These are phyloP conservation scores for Hofmannophila pseudospretella DNA, from an alignment of 2,888 invertebrate species.

Conservation along the genomic window DNA sequence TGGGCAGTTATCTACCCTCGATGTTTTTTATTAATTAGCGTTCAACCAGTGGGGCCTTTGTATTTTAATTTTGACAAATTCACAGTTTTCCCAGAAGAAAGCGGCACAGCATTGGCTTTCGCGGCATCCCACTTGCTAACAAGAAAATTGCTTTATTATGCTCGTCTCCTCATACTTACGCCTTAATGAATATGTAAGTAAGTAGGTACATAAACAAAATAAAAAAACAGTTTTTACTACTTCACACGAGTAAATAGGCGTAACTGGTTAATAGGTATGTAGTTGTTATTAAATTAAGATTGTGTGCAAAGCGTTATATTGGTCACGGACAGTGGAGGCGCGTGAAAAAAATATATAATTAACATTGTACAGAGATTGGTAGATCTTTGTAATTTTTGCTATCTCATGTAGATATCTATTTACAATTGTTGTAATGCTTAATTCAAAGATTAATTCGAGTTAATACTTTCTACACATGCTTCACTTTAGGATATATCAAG, in stretches of 20 bases:
- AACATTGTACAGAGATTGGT: constrained; percentile 8
- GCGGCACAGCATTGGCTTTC: constrained; percentile 8
- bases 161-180: constrained; percentile 23
- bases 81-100: constrained; percentile 52
- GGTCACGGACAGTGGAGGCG: constrained; percentile 19
- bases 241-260: constrained; percentile 18
- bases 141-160: constrained; percentile 40
- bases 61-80: constrained; percentile 70
- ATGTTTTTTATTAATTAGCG: constrained; percentile 64
- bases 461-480: too few relatives aligned
- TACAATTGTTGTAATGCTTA: too few relatives aligned
- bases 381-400: constrained; percentile 3
- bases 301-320: constrained; percentile 27
- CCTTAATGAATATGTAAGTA: constrained; percentile 37
- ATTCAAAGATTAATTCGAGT: too few relatives aligned
- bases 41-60: constrained; percentile 50
- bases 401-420: constrained; percentile 3
- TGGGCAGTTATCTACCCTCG: constrained; percentile 59
- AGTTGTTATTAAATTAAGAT: constrained; percentile 29
- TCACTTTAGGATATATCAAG: too few relatives aligned
- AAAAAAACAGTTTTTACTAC: constrained; percentile 16
- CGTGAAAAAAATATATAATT: constrained; percentile 10
- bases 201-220: constrained; percentile 14
- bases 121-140: constrained; percentile 15
- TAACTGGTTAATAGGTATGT: constrained; percentile 22